Conservation (phyloP, 2,888 invertebrate genomes). For the Epinotia ramella region DNA sequence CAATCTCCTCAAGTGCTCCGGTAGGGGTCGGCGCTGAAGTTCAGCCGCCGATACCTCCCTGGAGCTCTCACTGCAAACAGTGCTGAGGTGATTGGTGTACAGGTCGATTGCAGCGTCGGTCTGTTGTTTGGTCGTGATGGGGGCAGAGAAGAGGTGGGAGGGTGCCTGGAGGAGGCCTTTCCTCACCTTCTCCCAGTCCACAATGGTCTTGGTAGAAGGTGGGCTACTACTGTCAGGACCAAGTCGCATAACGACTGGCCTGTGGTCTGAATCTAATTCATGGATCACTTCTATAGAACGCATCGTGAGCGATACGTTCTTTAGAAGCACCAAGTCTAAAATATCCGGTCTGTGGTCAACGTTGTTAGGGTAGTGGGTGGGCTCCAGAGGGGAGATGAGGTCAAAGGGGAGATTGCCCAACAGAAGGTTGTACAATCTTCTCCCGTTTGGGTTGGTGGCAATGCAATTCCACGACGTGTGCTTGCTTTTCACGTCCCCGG, state of each 20-base stretch:
- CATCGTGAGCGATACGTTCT: neutral
- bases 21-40: neutral
- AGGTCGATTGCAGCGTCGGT: neutral
- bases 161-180: neutral
- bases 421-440: neutral
- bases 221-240: neutral
- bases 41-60: neutral
- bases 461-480: neutral
- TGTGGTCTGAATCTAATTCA: conserved; percentile 3
- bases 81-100: neutral
- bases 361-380: neutral
- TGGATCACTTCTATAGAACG: conserved; percentile 10
- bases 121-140: neutral
- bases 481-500: conserved; percentile 5
- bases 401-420: neutral
- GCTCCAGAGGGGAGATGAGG: neutral
- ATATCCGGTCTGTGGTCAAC: neutral
- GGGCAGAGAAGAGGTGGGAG: neutral
- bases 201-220: neutral
- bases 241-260: neutral
- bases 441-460: neutral
- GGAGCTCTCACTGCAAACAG: neutral
- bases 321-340: neutral
- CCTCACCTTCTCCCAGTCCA: neutral
- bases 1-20: neutral